Conservation (phyloP, 1,140 invertebrate genomes). For the Homalodisca vitripennis region DNA sequence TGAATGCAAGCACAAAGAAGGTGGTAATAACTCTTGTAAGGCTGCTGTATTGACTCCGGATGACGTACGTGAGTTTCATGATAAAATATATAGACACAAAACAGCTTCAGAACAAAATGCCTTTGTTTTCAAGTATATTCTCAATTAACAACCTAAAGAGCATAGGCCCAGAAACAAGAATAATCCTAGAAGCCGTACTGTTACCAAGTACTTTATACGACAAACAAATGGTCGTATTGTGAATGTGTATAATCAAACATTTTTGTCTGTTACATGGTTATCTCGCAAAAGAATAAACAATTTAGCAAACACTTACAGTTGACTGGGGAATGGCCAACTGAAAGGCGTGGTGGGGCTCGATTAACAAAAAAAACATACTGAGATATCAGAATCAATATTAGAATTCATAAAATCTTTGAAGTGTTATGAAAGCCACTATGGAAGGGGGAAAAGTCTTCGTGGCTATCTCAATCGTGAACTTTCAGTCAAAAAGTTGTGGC, state of each 20-base stretch:
- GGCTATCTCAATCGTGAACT: slow-evolving; percentile 12
- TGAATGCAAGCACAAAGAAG: slow-evolving; percentile 26
- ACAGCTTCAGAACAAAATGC: slow-evolving; percentile 10
- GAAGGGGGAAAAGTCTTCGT: slow-evolving; percentile 20
- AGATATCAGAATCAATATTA: slow-evolving; percentile 7
- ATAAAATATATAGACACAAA: slow-evolving; percentile 22
- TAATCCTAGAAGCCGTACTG: not conserved
- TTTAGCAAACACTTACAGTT: not conserved
- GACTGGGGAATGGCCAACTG: slow-evolving; percentile 17
- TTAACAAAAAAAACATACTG: slow-evolving; percentile 4
- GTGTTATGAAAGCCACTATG: slow-evolving; percentile 20
- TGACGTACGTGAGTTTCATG: slow-evolving; percentile 25
- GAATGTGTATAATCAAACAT: slow-evolving; percentile 15
- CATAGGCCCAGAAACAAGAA: slow-evolving; percentile 4
- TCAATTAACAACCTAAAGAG: not conserved
- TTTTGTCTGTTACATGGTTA: slow-evolving; percentile 21
- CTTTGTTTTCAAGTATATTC: slow-evolving; percentile 19
- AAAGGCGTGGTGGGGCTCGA: slow-evolving; percentile 14
- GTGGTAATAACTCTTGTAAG: not conserved
- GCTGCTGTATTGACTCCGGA: not conserved
- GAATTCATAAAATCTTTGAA: not conserved
- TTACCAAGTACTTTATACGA: slow-evolving; percentile 27
- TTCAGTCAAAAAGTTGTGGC: slow-evolving; percentile 25
- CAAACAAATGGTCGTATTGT: slow-evolving; percentile 13
- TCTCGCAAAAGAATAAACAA: slow-evolving; percentile 12